Base-by-base conservation (phyloP, 2,888 invertebrate genomes). In the Syrphus vitripennis region DNA sequence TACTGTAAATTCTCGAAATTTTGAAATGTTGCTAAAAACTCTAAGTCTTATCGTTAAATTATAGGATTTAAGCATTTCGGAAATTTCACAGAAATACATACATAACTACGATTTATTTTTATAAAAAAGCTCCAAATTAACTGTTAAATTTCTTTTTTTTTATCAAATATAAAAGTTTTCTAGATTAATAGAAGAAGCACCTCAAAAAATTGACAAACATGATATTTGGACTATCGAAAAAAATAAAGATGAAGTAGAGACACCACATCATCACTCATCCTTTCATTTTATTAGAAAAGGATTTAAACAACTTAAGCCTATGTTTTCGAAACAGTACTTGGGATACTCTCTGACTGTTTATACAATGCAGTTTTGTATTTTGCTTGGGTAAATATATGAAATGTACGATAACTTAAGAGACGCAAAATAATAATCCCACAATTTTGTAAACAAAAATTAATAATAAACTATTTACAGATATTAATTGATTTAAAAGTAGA, bases 301-400 rank as follows among this genome's bases (percentile, higher is more conserved):
- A 0, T 93, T 93, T 81, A 90, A 93, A 0, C 96, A 96, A 91
- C 92, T 96, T 82, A 93, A 93, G 42, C 95, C 95, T 0, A 93
- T 96, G 88, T 95, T 96, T 90, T 92, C 90, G 19, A 93, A 94
- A 1, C 96, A 96, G 0, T 93, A 95, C 88, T 88, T 95, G 3
- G 91, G 92, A 0, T 94, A 95, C 91, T 93, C 96, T 0, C 55
- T 95, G 12, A 93, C 95, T 14, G 94, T 95, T 67, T 95, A 95
- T 86, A 90, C 93, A 1, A 94, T 96, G 88, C 95, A 96, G 89
- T 94, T 95, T 90, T 93, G 94, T 34, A 93, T 95, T 75, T 94
- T 96, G 91, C 93, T 95, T 90, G 95, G 95, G 96, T 96, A 92
- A 93, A 92, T 72, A 45, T 1, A 1, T 19, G 5, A n/a, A 2